These are phyloP conservation scores for Hyppa rectilinea DNA, from an alignment of 2,888 invertebrate genomes.

Conservation along the genomic window DNA sequence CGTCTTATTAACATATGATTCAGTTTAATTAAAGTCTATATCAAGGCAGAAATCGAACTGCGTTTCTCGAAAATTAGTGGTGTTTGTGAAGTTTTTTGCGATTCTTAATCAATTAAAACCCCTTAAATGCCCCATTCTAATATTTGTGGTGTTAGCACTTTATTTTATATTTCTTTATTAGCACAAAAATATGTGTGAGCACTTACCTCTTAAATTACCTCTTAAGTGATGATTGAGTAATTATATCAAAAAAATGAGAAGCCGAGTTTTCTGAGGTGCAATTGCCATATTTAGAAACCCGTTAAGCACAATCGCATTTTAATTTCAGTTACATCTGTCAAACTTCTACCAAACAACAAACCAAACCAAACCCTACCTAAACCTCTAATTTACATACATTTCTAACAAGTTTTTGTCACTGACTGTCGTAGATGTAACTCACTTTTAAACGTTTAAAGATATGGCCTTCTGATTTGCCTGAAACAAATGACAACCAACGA, in stretches of 20 bases:
- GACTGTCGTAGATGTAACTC: background rate
- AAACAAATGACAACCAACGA: background rate
- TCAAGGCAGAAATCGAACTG: background rate
- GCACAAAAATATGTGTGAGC: too few relatives aligned
- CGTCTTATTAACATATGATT: constrained; percentile 41
- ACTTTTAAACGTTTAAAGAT: background rate
- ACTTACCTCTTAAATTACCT: background rate
- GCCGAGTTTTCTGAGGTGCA: background rate
- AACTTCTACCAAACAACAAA: too few relatives aligned
- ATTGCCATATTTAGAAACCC: background rate
- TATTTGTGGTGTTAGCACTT: too few relatives aligned
- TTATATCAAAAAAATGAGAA: background rate
- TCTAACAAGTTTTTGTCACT: background rate
- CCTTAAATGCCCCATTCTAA: too few relatives aligned
- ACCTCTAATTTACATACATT: background rate
- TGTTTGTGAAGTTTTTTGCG: background rate
- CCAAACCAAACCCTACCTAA: too few relatives aligned
- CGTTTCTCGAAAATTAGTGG: background rate
- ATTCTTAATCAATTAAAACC: too few relatives aligned
- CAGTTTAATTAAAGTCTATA: constrained; percentile 29
- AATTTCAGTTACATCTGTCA: background rate
- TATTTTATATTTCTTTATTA: too few relatives aligned
- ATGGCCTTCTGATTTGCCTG: too few relatives aligned
- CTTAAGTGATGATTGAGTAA: background rate
- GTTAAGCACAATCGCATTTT: too few relatives aligned